Percentiles rank a stretch among this genome's conserved stretches.
Evolutionary conservation across 2,113 vertebrate species (phyloP).

Genomic region (Notiomystis cincta): DNA sequence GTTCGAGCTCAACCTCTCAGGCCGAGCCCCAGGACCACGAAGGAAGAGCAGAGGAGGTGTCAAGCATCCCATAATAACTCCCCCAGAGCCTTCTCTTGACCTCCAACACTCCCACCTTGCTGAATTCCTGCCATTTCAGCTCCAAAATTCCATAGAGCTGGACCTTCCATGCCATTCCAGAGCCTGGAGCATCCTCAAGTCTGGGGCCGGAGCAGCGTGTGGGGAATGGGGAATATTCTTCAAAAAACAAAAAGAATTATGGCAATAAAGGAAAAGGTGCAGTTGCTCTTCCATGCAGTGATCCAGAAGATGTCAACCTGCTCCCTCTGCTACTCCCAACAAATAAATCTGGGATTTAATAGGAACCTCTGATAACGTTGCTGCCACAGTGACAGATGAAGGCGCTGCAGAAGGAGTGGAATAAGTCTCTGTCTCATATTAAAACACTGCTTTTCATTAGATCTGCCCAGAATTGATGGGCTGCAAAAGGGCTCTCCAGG

Average conservation of each 20-base stretch:
- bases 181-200: not conserved
- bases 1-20: not conserved
- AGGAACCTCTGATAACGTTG: not conserved
- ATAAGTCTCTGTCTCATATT: slow-evolving; percentile 47
- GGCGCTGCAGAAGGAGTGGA: slow-evolving; percentile 12
- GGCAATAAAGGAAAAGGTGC: not conserved
- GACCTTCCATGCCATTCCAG: not conserved
- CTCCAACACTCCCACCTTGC: not conserved
- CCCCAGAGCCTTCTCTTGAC: not conserved
- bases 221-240: not conserved
- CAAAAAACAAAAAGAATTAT: not conserved
- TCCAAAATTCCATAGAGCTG: not conserved
- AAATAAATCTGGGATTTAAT: slow-evolving; percentile 33
- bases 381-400: slow-evolving; percentile 47
- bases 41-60: not conserved
- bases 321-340: slow-evolving; percentile 25
- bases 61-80: rapidly evolving
- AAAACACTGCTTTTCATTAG: slow-evolving; percentile 52
- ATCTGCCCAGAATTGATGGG: not conserved
- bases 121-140: not conserved
- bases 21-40: not conserved
- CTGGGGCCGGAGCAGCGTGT: not conserved
- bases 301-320: not conserved
- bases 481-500: not conserved
- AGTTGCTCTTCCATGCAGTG: not conserved